Evolutionary conservation across 2,113 vertebrate species (phyloP), one percentile per base, ranked within the genome.

Genomic region (Peucedramus taeniatus): DNA sequence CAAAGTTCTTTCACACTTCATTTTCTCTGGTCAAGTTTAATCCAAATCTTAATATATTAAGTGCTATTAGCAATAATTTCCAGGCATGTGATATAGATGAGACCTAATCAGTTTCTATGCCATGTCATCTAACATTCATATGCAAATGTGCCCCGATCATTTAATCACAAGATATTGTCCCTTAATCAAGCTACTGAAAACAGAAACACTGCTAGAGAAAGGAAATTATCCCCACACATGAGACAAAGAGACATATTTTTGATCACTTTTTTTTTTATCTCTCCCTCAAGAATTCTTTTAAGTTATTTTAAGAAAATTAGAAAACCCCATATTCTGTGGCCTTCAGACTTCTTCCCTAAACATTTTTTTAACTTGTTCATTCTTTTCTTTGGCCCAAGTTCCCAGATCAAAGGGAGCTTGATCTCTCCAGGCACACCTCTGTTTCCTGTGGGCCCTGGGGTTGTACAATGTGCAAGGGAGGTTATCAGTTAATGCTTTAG

Each of bases 121-220:
- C 37, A 9, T 42, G n/a, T 53, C 69, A 87, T 82, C 33, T 39
- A 75, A 23, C 18, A 90, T 95, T 89, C 68, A 83, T 54, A 86
- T 77, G 83, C 42, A 94, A 90, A 94, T 83, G 2, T 61, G 10
- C 15, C 31, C 2, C 0, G 40, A 83, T 65, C 24, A 69, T 81
- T 93, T 93, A 42, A 76, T 65, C 70, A 50, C 4, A 12, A 47
- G 33, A 40, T 69, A 56, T 33, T 94, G 65, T 76, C 44, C 44
- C 28, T 91, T 87, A 92, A 83, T 80, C 71, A 93, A 88, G 54
- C 24, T 59, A 77, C 45, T 47, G 71, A 77, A 97, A 94, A 89
- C 51, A 87, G 44, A 75, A 91, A 63, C 17, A 11, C 44, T 71
- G 19, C 35, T 66, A 82, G 33, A 89, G 57, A 87, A 91, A 76